Evolutionary conservation across 2,888 invertebrate species (phyloP).

Genomic region (Calliphora vomitoria): DNA sequence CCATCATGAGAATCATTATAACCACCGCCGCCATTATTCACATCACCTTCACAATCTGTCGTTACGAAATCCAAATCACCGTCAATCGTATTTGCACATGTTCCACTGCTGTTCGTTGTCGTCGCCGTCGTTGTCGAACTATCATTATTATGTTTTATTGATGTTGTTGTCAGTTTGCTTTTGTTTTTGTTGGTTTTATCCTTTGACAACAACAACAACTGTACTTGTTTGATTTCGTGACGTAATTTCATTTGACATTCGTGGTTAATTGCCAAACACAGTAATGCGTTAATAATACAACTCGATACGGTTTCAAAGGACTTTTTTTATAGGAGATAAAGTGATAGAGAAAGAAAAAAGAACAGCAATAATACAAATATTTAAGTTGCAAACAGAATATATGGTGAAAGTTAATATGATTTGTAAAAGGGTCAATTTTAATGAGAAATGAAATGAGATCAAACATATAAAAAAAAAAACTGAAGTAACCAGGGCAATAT

Average conservation of each 20-base stretch:
- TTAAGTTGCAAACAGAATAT: neutral
- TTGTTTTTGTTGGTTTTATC: conserved; percentile 26
- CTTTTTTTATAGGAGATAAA: conserved; percentile 70
- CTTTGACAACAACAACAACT: conserved; percentile 72
- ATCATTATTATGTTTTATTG: conserved; percentile 50
- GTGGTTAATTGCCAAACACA: conserved; percentile 81
- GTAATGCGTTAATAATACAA: conserved; percentile 81
- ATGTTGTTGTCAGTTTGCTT: conserved; percentile 24
- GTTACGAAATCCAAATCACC: conserved; percentile 1
- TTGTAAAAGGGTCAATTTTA: neutral
- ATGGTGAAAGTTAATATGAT: conserved; percentile 14
- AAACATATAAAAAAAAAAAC: neutral
- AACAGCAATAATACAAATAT: conserved; percentile 3
- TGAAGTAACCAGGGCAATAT: neutral
- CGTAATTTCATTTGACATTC: conserved; percentile 80
- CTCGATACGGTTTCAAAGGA: conserved; percentile 83
- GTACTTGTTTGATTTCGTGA: conserved; percentile 79
- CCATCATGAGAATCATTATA: conserved; percentile 12
- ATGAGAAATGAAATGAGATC: neutral
- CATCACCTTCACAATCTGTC: conserved; percentile 22
- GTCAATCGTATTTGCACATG: conserved; percentile 16
- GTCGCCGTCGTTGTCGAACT: neutral
- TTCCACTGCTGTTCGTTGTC: neutral
- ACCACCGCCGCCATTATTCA: neutral
- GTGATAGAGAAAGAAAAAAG: neutral